A percentile compares a stretch with the other conserved stretches of the same genome.
Conservation (phyloP, 2,113 vertebrate species). For the Gallinago undulata region DNA sequence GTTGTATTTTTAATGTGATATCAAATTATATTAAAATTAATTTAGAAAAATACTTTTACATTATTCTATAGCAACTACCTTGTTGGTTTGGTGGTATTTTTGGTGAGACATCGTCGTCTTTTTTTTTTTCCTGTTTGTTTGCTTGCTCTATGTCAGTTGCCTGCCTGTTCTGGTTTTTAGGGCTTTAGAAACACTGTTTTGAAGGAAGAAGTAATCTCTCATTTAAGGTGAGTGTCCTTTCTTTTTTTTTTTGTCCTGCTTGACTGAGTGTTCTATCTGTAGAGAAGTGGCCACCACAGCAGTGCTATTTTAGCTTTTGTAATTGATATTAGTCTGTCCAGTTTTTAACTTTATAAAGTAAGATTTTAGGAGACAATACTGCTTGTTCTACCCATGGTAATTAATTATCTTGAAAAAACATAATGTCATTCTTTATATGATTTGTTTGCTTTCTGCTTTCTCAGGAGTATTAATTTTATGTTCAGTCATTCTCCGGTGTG, state of each 20-base stretch:
- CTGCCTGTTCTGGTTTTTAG: background rate
- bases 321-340: background rate
- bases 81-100: background rate
- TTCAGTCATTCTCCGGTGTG: background rate
- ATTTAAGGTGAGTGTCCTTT: background rate
- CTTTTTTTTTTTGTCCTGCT: background rate
- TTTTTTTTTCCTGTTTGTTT: background rate
- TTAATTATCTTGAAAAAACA: background rate
- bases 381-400: background rate
- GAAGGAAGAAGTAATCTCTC: background rate
- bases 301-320: background rate
- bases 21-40: background rate
- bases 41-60: background rate
- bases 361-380: background rate
- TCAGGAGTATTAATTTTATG: background rate
- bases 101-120: too few species aligned
- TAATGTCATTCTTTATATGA: background rate
- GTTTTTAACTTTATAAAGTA: background rate
- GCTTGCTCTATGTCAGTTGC: background rate
- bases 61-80: background rate
- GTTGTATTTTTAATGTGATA: background rate
- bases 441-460: constrained; percentile 20
- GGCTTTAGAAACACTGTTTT: background rate
- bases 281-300: background rate
- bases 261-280: background rate